Percentiles rank a stretch among this genome's conserved stretches.
Conservation (phyloP, 92 coral and sea anemone species). For the Epizoanthus rinbou region DNA sequence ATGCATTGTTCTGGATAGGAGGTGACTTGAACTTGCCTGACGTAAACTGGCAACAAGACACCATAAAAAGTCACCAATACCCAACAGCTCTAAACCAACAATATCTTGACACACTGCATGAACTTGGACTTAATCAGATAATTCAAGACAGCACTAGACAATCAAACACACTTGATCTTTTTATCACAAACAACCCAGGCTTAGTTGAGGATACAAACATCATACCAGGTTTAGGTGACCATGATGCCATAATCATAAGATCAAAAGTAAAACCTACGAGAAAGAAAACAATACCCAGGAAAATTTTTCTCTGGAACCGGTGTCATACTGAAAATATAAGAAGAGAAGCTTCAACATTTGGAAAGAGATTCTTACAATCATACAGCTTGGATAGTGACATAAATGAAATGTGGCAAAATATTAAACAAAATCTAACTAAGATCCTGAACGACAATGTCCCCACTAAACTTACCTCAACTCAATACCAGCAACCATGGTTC, state of each 20-base stretch:
- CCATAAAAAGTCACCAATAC: conserved; percentile 20
- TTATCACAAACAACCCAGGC: conserved; percentile 25
- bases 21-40: conserved; percentile 25
- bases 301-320: not conserved
- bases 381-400: not conserved
- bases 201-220: conserved; percentile 20
- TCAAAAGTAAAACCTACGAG: conserved; percentile 1
- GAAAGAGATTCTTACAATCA: not conserved
- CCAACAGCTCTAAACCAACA: conserved; percentile 24
- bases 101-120: conserved; percentile 12
- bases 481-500: conserved; percentile 6
- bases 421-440: conserved; percentile 12
- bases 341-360: not conserved
- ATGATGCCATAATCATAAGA: conserved; percentile 32
- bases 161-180: conserved; percentile 36
- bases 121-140: conserved; percentile 19
- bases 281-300: not conserved
- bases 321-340: not conserved
- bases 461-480: conserved; percentile 5
- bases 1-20: conserved; percentile 20
- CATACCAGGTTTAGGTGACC: conserved; percentile 45
- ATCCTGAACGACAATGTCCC: conserved; percentile 1
- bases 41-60: conserved; percentile 13
- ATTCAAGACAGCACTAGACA: conserved; percentile 19
- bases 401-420: conserved; percentile 18